These are phyloP conservation scores for Peromyscus polionotus DNA, from an alignment of 2,113 vertebrate genomes.

Conservation along the genomic window DNA sequence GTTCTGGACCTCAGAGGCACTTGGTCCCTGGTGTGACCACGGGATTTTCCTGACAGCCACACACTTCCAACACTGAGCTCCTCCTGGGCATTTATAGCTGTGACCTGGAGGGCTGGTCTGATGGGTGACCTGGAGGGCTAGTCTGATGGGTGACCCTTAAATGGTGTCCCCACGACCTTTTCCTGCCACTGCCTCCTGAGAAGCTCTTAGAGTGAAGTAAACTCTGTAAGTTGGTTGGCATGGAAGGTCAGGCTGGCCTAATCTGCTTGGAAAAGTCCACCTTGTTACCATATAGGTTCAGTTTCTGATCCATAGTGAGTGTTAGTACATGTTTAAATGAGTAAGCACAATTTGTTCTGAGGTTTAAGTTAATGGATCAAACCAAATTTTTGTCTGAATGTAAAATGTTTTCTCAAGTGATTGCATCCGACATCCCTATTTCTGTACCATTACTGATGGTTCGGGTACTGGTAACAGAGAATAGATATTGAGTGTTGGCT, in stretches of 20 bases:
- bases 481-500: not conserved
- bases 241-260: slow-evolving; percentile 26
- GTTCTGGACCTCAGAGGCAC: not conserved
- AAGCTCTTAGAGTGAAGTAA: not conserved
- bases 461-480: not conserved
- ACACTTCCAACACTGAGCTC: not conserved
- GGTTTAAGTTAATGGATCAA: not conserved
- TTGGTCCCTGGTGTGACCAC: not conserved
- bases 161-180: not conserved
- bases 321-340: not conserved
- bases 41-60: slow-evolving; percentile 22
- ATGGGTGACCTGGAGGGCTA: slow-evolving; percentile 4
- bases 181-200: not conserved
- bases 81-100: slow-evolving; percentile 40
- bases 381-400: not conserved
- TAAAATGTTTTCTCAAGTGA: slow-evolving; percentile 32
- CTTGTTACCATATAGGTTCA: not conserved
- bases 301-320: not conserved
- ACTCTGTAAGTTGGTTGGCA: slow-evolving; percentile 14
- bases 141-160: slow-evolving; percentile 5
- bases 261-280: not conserved
- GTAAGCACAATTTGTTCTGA: not conserved
- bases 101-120: not conserved
- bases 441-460: not conserved
- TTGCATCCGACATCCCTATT: not conserved